Evolutionary conservation across 2,888 invertebrate species (phyloP).

Genomic region (Callinectes sapidus): DNA sequence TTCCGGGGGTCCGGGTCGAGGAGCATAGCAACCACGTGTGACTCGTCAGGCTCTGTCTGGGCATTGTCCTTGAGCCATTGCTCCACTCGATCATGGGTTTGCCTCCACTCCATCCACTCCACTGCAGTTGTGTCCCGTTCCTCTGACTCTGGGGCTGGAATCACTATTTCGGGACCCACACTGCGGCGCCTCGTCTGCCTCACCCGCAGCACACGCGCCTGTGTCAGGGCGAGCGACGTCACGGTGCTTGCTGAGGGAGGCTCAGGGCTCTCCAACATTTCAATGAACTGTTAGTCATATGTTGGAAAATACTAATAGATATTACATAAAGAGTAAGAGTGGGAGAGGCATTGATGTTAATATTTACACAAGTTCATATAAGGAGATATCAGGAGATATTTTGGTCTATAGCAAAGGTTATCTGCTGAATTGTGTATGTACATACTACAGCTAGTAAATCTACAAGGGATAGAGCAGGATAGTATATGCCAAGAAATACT

Average conservation of each 20-base stretch:
- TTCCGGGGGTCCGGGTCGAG: slow-evolving; percentile 53
- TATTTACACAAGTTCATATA: background rate
- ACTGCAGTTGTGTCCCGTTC: slow-evolving; percentile 38
- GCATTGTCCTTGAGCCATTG: slow-evolving; percentile 55
- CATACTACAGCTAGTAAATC: too few relatives aligned
- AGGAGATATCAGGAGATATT: too few relatives aligned
- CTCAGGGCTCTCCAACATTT: background rate
- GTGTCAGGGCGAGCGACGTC: background rate
- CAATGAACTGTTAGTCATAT: background rate
- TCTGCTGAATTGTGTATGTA: too few relatives aligned
- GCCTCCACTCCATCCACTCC: slow-evolving; percentile 63
- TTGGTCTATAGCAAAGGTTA: background rate
- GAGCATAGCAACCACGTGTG: slow-evolving; percentile 53
- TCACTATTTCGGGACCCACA: background rate
- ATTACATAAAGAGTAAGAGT: background rate
- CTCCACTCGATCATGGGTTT: slow-evolving; percentile 52
- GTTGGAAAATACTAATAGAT: background rate
- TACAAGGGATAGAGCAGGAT: too few relatives aligned
- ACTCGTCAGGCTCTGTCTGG: slow-evolving; percentile 55
- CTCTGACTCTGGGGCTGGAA: slow-evolving; percentile 39
- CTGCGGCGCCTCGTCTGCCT: slow-evolving; percentile 41
- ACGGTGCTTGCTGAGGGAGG: slow-evolving; percentile 1
- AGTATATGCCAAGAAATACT: too few relatives aligned
- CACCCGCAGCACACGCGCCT: slow-evolving; percentile 55
- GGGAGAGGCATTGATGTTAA: background rate